Conservation (phyloP, 2,113 vertebrate species). For the Salvator merianae region DNA sequence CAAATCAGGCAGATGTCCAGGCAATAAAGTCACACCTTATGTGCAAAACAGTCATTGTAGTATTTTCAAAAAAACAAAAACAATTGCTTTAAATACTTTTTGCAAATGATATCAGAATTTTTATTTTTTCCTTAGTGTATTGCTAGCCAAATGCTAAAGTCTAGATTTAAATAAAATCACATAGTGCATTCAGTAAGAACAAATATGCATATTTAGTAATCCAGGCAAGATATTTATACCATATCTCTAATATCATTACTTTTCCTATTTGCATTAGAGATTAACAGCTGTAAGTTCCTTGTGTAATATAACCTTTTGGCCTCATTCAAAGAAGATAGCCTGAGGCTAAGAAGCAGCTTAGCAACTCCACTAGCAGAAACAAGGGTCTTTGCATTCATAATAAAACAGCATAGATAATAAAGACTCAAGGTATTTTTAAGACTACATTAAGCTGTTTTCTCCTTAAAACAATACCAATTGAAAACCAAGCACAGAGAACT, state of each 20-base stretch:
- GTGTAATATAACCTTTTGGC: constrained; percentile 8
- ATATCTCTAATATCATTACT: constrained; percentile 31
- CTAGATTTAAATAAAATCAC: constrained; percentile 18
- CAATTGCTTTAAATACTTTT: constrained; percentile 44
- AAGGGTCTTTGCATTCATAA: constrained; percentile 18
- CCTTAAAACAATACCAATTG: not conserved
- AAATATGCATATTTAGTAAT: constrained; percentile 1
- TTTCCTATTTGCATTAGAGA: not conserved
- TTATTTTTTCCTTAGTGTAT: constrained; percentile 22
- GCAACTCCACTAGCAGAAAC: not conserved
- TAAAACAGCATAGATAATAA: not conserved
- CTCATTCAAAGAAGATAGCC: not conserved
- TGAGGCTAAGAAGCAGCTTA: not conserved
- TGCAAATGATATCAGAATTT: constrained; percentile 20
- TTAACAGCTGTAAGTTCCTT: not conserved
- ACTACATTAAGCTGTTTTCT: not conserved
- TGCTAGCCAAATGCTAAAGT: constrained; percentile 30
- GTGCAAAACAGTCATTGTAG: not conserved
- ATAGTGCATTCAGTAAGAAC: not conserved
- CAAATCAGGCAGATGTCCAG: constrained; percentile 61
- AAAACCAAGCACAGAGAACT: not conserved
- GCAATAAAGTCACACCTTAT: constrained; percentile 41
- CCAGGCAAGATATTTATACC: constrained; percentile 30
- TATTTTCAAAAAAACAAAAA: constrained; percentile 16
- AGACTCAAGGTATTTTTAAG: not conserved